These are phyloP conservation scores for Paramormyrops kingsleyae DNA, from an alignment of 2,113 vertebrate species.

Conservation along the genomic window DNA sequence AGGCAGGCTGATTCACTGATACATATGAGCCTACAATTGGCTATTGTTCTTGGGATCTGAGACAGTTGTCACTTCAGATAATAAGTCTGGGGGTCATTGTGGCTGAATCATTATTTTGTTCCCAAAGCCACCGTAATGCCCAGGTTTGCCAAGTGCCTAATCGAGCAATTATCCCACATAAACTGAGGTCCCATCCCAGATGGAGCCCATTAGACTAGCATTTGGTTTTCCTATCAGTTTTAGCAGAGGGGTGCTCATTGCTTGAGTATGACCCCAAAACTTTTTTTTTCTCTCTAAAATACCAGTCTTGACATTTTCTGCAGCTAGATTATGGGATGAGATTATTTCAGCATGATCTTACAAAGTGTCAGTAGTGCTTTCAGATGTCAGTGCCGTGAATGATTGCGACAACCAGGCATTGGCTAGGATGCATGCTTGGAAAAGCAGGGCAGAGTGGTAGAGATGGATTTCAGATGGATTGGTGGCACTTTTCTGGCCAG, in stretches of 20 bases:
- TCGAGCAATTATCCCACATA: conserved; percentile 37
- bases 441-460: background rate
- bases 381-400: background rate
- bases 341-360: conserved; percentile 33
- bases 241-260: conserved; percentile 30
- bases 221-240: conserved; percentile 43
- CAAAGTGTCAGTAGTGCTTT: conserved; percentile 17
- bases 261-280: conserved; percentile 20
- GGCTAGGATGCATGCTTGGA: background rate
- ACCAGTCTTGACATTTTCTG: conserved; percentile 35
- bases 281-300: conserved; percentile 29
- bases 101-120: conserved; percentile 18
- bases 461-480: background rate
- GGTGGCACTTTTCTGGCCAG: background rate
- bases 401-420: conserved; percentile 16
- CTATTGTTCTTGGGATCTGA: conserved; percentile 22
- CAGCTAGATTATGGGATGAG: conserved; percentile 20
- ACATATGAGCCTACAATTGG: background rate
- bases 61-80: conserved; percentile 16
- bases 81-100: background rate
- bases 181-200: conserved; percentile 39
- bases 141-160: conserved; percentile 31
- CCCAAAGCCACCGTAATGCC: conserved; percentile 29
- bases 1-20: background rate
- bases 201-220: conserved; percentile 41